These are phyloP conservation scores for Parnassius smintheus DNA, from an alignment of 2,888 invertebrate species.

Conservation along the genomic window DNA sequence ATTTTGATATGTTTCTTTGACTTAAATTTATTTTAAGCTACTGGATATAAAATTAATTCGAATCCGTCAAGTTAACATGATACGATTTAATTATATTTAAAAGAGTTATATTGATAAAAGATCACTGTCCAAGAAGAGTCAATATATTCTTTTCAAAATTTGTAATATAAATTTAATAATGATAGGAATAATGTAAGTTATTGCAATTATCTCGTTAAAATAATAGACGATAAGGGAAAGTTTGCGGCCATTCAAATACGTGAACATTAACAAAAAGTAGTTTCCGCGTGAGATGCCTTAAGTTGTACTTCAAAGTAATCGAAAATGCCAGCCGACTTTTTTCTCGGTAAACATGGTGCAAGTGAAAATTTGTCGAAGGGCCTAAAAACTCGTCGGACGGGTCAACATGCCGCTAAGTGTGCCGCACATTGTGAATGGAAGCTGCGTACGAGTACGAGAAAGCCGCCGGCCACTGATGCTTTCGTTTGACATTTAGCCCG, in stretches of 20 bases:
- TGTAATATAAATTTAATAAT: too few species aligned
- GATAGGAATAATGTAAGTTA: too few species aligned
- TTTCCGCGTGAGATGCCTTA: neutral
- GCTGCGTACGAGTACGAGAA: slow-evolving; percentile 63
- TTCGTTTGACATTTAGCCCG: slow-evolving; percentile 54
- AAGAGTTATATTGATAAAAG: too few species aligned
- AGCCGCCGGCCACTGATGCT: slow-evolving; percentile 38
- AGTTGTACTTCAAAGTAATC: slow-evolving; percentile 15
- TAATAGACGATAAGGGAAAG: too few species aligned
- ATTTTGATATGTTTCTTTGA: too few species aligned
- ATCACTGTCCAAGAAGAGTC: too few species aligned
- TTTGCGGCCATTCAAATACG: neutral
- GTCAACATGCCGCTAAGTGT: slow-evolving; percentile 30
- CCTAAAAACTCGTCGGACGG: slow-evolving; percentile 24
- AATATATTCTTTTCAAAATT: too few species aligned
- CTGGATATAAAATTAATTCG: too few species aligned
- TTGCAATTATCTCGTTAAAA: too few species aligned
- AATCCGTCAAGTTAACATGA: too few species aligned
- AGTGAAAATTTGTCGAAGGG: slow-evolving; percentile 25
- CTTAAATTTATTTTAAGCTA: too few species aligned
- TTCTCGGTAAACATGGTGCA: slow-evolving; percentile 15
- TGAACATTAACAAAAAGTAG: slow-evolving; percentile 9
- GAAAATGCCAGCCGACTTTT: slow-evolving; percentile 16
- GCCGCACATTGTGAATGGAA: slow-evolving; percentile 51
- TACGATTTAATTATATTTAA: too few species aligned